phyloP scores from a whole-genome alignment of 2,113 vertebrate species.

The Amia ocellicauda region DNA sequence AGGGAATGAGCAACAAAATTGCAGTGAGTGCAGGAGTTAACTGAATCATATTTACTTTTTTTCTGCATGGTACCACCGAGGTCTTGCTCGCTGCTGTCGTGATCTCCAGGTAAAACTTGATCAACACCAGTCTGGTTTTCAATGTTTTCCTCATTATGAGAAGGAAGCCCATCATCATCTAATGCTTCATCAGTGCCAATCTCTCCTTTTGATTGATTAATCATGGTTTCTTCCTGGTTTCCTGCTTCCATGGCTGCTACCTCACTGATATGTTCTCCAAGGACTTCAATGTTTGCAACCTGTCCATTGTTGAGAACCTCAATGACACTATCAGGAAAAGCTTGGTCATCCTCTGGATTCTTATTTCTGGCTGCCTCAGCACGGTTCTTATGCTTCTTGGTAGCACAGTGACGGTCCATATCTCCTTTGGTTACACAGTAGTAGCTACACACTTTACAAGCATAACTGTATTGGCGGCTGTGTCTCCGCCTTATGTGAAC shows the following conservation, averaged over 20 bases:
- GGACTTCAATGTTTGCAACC: background rate
- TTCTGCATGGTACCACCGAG: slow-evolving; percentile 42
- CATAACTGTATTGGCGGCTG: slow-evolving; percentile 91
- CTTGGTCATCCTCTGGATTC: slow-evolving; percentile 21
- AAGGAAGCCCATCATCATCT: slow-evolving; percentile 26
- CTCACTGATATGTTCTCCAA: background rate
- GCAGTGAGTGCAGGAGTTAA: slow-evolving; percentile 74
- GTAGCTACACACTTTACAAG: slow-evolving; percentile 91
- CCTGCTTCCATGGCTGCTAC: slow-evolving; percentile 36
- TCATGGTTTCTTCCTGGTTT: slow-evolving; percentile 33
- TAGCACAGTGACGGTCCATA: slow-evolving; percentile 96
- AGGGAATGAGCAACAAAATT: slow-evolving; percentile 80
- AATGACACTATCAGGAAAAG: slow-evolving; percentile 13
- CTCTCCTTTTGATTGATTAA: slow-evolving; percentile 15
- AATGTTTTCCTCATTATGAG: slow-evolving; percentile 32
- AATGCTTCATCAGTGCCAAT: slow-evolving; percentile 28
- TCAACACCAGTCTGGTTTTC: slow-evolving; percentile 29
- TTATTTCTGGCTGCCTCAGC: slow-evolving; percentile 66
- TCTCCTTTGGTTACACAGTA: slow-evolving; percentile 97
- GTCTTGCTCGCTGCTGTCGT: slow-evolving; percentile 34
- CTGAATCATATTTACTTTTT: slow-evolving; percentile 39
- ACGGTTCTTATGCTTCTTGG: slow-evolving; percentile 87
- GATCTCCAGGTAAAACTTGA: slow-evolving; percentile 28
- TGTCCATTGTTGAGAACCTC: slow-evolving; percentile 21
- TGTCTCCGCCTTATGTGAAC: slow-evolving; percentile 94